Base-by-base conservation (phyloP, 35 echinoderm and acorn worm genomes). In the Ophioderma brevispina region DNA sequence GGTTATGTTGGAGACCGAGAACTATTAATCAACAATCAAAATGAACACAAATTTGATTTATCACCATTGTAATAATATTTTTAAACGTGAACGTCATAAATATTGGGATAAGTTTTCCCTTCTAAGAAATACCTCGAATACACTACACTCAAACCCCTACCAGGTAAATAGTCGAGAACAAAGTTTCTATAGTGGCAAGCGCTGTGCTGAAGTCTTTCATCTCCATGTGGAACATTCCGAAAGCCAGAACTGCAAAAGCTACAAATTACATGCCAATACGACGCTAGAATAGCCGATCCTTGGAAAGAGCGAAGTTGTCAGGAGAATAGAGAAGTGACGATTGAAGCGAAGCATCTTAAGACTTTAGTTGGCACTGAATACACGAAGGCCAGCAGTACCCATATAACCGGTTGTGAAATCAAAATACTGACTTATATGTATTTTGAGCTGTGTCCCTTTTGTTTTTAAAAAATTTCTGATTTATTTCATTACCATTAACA, bases 111-210 rank as follows among this genome's bases (percentile, higher is more conserved):
- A n/a, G n/a, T n/a, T n/a, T n/a, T n/a, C n/a, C n/a, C n/a, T n/a
- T n/a, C n/a, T n/a, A n/a, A n/a, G n/a, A n/a, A n/a, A n/a, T n/a
- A n/a, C n/a, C n/a, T n/a, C n/a, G n/a, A 76, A 76, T 2, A 31
- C 2, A 2, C 30, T 5, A 2, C 75, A 10, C 3, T 21, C 30
- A 21, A n/a, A 79, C 17, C 35, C 97, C 81, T 81, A 99, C 97
- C 97, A 64, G 95, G 87, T 21, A 99, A n/a, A n/a, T 86, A 6
- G 94, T 95, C 38, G 97, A 92, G 55, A 99, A 99, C 13, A 99
- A 87, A 10, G 97, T 91, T 76, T 95, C 97, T 28, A 99, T 78
- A n/a, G 97, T 95, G 33, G 64, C 56, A 0, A 92, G 85, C 13
- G 91, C 50, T 15, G 97, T 93, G 42, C 91, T 91, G 82, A 93